Conservation (phyloP, 2,797 vertebrate species). For the Prunella strophiata region DNA sequence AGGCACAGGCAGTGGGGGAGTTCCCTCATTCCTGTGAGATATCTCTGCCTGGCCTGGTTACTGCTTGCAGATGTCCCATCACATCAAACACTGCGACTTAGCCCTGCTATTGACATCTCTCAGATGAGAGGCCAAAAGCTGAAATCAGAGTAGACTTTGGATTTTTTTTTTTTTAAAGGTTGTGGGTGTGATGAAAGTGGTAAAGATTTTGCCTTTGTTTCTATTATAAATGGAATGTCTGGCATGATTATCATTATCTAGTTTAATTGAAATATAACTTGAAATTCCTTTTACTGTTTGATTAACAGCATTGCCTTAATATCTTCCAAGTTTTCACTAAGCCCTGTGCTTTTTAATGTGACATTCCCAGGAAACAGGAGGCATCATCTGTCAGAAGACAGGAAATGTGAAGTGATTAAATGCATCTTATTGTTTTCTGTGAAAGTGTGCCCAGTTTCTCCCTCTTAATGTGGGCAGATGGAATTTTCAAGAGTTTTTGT, state of each 20-base stretch:
- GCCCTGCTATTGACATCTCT: neutral
- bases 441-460: constrained; percentile 56
- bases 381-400: constrained; percentile 37
- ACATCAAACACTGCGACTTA: neutral
- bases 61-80: neutral
- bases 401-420: constrained; percentile 43
- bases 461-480: constrained; percentile 45
- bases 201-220: constrained; percentile 21
- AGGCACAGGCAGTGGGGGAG: fast-evolving
- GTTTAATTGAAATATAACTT: constrained; percentile 39
- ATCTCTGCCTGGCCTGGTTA: neutral
- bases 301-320: constrained; percentile 25
- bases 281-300: constrained; percentile 41
- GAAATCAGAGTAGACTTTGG: neutral
- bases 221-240: constrained; percentile 2
- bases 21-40: neutral
- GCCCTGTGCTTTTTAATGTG: neutral
- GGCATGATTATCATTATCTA: neutral
- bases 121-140: constrained; percentile 9
- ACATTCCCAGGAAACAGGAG: constrained; percentile 53
- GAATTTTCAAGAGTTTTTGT: constrained; percentile 36
- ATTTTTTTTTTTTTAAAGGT: neutral
- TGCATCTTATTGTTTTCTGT: constrained; percentile 56
- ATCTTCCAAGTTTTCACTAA: constrained; percentile 38
- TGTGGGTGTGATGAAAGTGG: neutral